A percentile compares a stretch with the other conserved stretches of the same genome.
Evolutionary conservation across 2,888 invertebrate species (phyloP).

Genomic region (Luperina nickerlii): DNA sequence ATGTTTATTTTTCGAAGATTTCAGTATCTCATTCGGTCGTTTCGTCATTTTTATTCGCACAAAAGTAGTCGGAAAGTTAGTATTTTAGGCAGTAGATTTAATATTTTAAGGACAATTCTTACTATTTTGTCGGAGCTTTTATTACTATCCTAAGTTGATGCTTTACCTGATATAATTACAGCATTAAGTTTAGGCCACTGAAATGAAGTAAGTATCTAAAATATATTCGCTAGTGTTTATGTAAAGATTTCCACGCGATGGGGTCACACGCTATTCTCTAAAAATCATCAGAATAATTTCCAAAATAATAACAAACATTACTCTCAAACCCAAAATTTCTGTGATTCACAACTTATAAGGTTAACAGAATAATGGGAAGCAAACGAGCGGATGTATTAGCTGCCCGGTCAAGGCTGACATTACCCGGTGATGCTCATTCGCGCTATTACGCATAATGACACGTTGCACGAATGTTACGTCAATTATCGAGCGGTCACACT

Average conservation of each 20-base stretch:
- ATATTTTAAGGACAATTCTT: too few relatives aligned
- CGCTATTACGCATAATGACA: conserved; percentile 51
- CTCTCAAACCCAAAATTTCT: conserved; percentile 1
- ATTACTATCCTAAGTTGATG: too few relatives aligned
- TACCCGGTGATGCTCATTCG: conserved; percentile 26
- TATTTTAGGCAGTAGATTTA: too few relatives aligned
- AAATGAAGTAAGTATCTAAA: background rate
- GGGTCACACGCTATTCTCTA: background rate
- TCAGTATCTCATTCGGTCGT: too few relatives aligned
- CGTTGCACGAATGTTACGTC: conserved; percentile 56
- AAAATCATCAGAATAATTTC: background rate
- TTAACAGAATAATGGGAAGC: conserved; percentile 31
- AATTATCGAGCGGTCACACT: conserved; percentile 53
- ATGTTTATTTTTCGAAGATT: too few relatives aligned
- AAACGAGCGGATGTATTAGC: conserved; percentile 47
- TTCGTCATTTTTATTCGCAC: too few relatives aligned
- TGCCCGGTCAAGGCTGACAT: conserved; percentile 56
- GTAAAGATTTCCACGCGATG: background rate
- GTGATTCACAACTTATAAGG: conserved; percentile 17
- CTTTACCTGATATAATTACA: background rate
- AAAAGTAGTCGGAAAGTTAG: too few relatives aligned
- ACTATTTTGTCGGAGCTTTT: too few relatives aligned
- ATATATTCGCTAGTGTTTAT: background rate
- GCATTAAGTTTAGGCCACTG: background rate
- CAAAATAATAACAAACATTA: conserved; percentile 14